phyloP scores from a whole-genome alignment of 2,888 invertebrate genomes.

The Lasioglossum pauxillum region DNA sequence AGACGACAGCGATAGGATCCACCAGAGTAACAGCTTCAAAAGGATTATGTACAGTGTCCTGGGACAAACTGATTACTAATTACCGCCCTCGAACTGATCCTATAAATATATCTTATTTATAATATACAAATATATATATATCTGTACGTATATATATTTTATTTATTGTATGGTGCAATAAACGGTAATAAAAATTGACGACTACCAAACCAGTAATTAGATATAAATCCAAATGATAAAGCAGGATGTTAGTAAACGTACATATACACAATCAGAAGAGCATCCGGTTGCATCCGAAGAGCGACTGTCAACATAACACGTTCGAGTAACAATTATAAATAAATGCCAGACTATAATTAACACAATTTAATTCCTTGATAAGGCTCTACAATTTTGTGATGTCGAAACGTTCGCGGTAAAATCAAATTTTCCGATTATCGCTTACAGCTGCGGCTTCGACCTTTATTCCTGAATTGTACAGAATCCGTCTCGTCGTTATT shows the following conservation, averaged over 20 bases:
- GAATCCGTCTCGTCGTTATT: slow-evolving; percentile 53
- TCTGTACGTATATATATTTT: slow-evolving; percentile 70
- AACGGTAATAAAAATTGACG: slow-evolving; percentile 40
- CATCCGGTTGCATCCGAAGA: not conserved
- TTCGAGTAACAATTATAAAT: not conserved
- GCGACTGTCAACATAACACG: not conserved
- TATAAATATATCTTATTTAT: slow-evolving; percentile 74
- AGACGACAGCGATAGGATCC: slow-evolving; percentile 91
- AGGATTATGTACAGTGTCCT: slow-evolving; percentile 96
- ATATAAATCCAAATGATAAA: not conserved
- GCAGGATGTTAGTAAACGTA: not conserved
- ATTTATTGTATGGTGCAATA: slow-evolving; percentile 72
- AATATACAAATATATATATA: slow-evolving; percentile 70
- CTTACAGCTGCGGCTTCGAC: slow-evolving; percentile 34
- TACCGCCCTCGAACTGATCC: slow-evolving; percentile 64
- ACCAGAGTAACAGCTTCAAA: slow-evolving; percentile 96
- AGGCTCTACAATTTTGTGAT: slow-evolving; percentile 57
- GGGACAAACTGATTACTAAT: slow-evolving; percentile 89
- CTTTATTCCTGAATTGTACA: slow-evolving; percentile 44
- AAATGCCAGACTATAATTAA: slow-evolving; percentile 23
- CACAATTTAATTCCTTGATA: slow-evolving; percentile 63
- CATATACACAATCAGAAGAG: not conserved
- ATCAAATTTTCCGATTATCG: slow-evolving; percentile 31
- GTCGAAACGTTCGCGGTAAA: slow-evolving; percentile 38
- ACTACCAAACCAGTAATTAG: slow-evolving; percentile 16